phyloP scores from a whole-genome alignment of 2,888 invertebrate species.

The Drosophila anomalipes region DNA sequence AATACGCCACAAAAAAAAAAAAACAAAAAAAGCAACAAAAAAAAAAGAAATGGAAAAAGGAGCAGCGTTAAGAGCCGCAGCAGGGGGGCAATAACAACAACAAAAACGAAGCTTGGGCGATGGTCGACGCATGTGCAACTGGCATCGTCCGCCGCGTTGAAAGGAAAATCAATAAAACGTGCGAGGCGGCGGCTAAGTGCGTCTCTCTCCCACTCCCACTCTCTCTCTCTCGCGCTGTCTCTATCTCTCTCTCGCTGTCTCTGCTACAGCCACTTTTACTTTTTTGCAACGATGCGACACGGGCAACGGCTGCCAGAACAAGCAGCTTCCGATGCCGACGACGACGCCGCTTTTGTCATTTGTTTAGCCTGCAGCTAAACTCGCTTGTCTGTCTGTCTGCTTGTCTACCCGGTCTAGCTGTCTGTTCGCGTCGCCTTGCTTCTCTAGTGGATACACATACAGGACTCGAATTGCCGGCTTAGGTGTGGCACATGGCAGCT shows the following conservation, averaged over 20 bases:
- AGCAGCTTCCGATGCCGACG: slow-evolving; percentile 69
- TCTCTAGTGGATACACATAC: slow-evolving; percentile 38
- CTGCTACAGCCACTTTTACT: slow-evolving; percentile 67
- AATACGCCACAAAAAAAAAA: slow-evolving; percentile 52
- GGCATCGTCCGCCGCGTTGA: slow-evolving; percentile 46
- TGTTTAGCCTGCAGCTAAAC: slow-evolving; percentile 79
- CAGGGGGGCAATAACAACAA: slow-evolving; percentile 19
- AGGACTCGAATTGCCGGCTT: slow-evolving; percentile 51
- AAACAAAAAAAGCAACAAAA: slow-evolving; percentile 18
- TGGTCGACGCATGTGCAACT: slow-evolving; percentile 78
- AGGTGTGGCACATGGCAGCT: slow-evolving; percentile 77
- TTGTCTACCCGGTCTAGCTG: slow-evolving; percentile 14
- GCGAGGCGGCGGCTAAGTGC: slow-evolving; percentile 57
- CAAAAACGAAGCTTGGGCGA: slow-evolving; percentile 19
- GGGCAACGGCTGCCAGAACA: slow-evolving; percentile 75
- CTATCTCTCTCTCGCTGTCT: slow-evolving; percentile 1
- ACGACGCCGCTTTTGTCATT: slow-evolving; percentile 71
- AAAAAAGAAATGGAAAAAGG: slow-evolving; percentile 5
- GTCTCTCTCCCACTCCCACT: slow-evolving; percentile 5
- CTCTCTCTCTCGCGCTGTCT: neutral
- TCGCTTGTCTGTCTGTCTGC: slow-evolving; percentile 47
- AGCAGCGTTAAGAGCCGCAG: slow-evolving; percentile 15
- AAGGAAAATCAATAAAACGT: slow-evolving; percentile 79
- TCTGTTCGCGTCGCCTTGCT: slow-evolving; percentile 20
- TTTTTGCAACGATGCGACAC: slow-evolving; percentile 64